Percentiles rank a stretch among this genome's conserved stretches.
Evolutionary conservation across 2,888 invertebrate genomes (phyloP).

Genomic region (Carcina quercana): DNA sequence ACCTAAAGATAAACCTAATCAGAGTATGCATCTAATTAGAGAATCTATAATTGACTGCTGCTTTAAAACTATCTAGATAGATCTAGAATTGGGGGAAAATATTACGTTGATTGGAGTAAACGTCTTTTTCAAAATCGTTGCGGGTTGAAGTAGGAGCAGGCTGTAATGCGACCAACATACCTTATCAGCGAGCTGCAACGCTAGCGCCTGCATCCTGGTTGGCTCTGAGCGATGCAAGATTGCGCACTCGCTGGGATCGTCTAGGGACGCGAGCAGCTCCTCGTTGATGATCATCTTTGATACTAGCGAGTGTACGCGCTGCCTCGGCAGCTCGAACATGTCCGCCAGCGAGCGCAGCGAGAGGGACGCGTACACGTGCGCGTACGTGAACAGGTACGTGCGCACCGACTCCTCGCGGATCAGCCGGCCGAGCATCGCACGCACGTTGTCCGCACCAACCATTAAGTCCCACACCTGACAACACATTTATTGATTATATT

Average conservation of each 20-base stretch:
- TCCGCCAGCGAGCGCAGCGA: slow-evolving; percentile 92
- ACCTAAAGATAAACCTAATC: too few species aligned
- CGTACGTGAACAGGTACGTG: slow-evolving; percentile 98
- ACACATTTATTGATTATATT: too few species aligned
- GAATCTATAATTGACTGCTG: too few species aligned
- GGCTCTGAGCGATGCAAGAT: slow-evolving; percentile 99
- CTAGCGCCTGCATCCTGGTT: slow-evolving; percentile 95
- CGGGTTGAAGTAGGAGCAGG: too few species aligned
- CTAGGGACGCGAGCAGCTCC: slow-evolving; percentile 88
- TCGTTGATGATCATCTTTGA: slow-evolving; percentile 99
- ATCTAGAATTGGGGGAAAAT: too few species aligned
- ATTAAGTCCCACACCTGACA: slow-evolving; percentile 96
- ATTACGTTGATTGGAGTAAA: too few species aligned
- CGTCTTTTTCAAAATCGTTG: too few species aligned
- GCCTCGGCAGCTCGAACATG: slow-evolving; percentile 94
- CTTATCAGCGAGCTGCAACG: slow-evolving; percentile 95
- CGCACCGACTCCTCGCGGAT: slow-evolving; percentile 97
- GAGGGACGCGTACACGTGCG: slow-evolving; percentile 97
- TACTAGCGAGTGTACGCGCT: slow-evolving; percentile 93
- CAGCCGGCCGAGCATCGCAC: slow-evolving; percentile 93
- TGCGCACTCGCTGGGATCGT: slow-evolving; percentile 98
- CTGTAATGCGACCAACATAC: too few species aligned
- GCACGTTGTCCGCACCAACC: slow-evolving; percentile 90
- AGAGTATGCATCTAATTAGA: too few species aligned
- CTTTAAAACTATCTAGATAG: too few species aligned